Base-by-base conservation (phyloP, 2,888 invertebrate species). In the Aspidapion aeneum region DNA sequence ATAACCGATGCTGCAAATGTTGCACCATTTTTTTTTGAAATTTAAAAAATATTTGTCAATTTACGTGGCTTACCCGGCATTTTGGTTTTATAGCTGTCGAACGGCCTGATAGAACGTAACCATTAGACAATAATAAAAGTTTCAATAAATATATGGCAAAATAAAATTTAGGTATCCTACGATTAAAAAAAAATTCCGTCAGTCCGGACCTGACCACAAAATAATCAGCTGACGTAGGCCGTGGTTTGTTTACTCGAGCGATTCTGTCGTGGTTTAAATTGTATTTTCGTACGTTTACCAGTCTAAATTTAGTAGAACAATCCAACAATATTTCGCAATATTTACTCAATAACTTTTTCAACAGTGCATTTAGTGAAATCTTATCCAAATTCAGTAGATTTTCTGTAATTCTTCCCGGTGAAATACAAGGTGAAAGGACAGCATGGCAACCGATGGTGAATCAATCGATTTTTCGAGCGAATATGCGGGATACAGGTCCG, bases 401-500 rank as follows among this genome's bases (percentile, higher is more conserved):
- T 35, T 35, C 35, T n/a, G 12, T 12, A 35, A 35, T 35, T 35
- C n/a, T 35, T 35, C 5, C 35, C 12, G 35, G 35, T 35, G 35
- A 35, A n/a, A 35, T 35, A 35, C 12, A 3, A 3, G 12, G 5
- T 35, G 5, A 35, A 35, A 35, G 12, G 3, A 3, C 3, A 35
- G 35, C 35, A 35, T 35, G 35, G 3, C 35, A 12, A 35, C 35
- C 12, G 35, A 35, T 7, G 52, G 19, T 5, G 19, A 52, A n/a
- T 5, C 3, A 9, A 69, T 74, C 35, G 72, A 75, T 64, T 73
- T 73, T 51, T 73, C 68, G 61, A 77, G 73, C 69, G 79, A 78
- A 49, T 73, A 67, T 56, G 64, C 69, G 35, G 73, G 71, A 60
- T 94, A 93, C 77, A 86, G 91, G 67, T 94, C 96, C 1, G 95